Base-by-base conservation (phyloP, 2,797 vertebrate genomes). In the Platalea minor region DNA sequence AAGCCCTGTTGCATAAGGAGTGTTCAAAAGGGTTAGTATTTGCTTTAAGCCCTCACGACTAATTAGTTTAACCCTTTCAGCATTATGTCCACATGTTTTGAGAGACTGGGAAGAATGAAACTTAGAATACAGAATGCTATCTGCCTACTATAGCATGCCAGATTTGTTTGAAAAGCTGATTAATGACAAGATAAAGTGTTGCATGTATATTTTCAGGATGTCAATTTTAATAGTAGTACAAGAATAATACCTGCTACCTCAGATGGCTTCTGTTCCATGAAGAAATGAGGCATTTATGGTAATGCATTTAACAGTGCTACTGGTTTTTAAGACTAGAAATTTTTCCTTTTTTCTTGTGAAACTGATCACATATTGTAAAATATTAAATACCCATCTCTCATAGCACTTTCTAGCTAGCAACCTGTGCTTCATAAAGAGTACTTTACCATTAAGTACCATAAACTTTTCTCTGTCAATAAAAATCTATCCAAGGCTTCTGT, bases 1-100 rank as follows among this genome's bases (percentile, higher is more conserved):
- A 99, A 98, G 89, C 99, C 99, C 99, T 99, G 43, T 94, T 68
- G 87, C 54, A 93, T 21, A 96, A 92, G 43, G 35, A 87, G 19
- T 4, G 4, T 85, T 67, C 85, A 16, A 91, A 43, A 5, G 7
- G 41, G 45, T 86, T n/a, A 88, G 1, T n/a, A 50, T 4, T 72
- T 84, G 19, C n/a, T 83, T 79, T 60, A 76, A 86, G 26, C 11
- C n/a, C 7, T 82, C 19, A 33, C 0, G 3, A 39, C 4, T 68
- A 20, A 89, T 35, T 64, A 69, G 8, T 25, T 53, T 33, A 83
- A 59, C 7, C 17, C 7, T 37, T 61, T 7, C 3, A 69, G 23
- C 67, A 64, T 79, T 76, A 57, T 2, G 2, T 80, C 29, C 41
- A 0, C 8, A 39, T 12, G 18, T 75, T 85, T 31, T 57, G 14